A percentile compares a stretch with the other conserved stretches of the same genome.
These are phyloP conservation scores for Nomia melanderi DNA, from an alignment of 1,140 invertebrate species.

Conservation along the genomic window DNA sequence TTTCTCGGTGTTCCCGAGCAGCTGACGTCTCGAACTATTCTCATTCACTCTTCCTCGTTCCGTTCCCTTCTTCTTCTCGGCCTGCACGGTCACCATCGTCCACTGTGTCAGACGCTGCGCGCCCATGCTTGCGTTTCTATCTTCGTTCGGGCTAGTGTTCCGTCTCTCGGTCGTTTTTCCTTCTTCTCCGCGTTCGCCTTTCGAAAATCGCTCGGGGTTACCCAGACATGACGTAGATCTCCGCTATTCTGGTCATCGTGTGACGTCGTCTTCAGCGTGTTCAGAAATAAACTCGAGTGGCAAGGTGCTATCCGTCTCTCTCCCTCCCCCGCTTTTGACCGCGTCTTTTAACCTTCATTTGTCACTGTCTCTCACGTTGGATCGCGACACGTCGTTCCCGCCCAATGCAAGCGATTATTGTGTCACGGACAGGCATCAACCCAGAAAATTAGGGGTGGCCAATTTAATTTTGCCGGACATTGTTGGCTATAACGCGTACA, in stretches of 20 bases:
- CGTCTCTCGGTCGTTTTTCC: background rate
- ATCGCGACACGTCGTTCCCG: slow-evolving; percentile 14
- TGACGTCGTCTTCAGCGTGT: slow-evolving; percentile 68
- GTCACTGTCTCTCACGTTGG: slow-evolving; percentile 28
- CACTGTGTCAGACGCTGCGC: no score
- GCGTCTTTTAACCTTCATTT: slow-evolving; percentile 60
- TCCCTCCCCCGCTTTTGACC: slow-evolving; percentile 41
- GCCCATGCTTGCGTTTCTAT: background rate
- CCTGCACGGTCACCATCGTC: background rate
- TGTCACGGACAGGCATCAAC: slow-evolving; percentile 55
- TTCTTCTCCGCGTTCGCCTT: slow-evolving; percentile 36
- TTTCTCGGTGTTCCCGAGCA: slow-evolving; percentile 50
- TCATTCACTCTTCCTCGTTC: background rate
- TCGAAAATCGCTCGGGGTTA: slow-evolving; percentile 59
- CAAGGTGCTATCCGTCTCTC: slow-evolving; percentile 37
- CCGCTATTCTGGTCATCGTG: slow-evolving; percentile 66
- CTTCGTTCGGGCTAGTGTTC: background rate
- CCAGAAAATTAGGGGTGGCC: slow-evolving; percentile 13
- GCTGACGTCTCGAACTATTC: slow-evolving; percentile 49
- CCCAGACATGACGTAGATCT: slow-evolving; percentile 69
- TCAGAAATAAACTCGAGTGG: slow-evolving; percentile 69
- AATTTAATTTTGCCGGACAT: slow-evolving; percentile 16
- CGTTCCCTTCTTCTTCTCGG: background rate
- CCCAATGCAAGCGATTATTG: slow-evolving; percentile 60
- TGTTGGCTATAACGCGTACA: background rate